phyloP scores from a whole-genome alignment of 2,113 vertebrate genomes.

The Petrocephalus zakoni region DNA sequence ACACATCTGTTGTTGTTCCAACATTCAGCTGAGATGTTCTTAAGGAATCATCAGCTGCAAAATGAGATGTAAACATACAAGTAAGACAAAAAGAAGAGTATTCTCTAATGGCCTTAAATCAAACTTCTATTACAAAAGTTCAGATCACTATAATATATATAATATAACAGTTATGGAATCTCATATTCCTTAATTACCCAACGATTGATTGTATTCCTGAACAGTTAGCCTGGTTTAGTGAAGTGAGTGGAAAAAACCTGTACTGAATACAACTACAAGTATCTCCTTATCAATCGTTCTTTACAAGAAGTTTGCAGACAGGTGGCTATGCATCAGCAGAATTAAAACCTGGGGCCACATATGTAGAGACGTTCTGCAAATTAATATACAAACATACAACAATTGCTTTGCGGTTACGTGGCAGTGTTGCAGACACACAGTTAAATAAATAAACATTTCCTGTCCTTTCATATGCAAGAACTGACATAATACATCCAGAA shows the following conservation, averaged over 20 bases:
- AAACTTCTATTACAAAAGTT: too few species aligned
- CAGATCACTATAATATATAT: too few species aligned
- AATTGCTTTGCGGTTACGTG: neutral
- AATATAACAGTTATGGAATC: too few species aligned
- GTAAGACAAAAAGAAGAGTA: neutral
- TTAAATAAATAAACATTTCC: too few species aligned
- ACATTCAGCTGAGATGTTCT: slow-evolving; percentile 89
- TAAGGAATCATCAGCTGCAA: slow-evolving; percentile 82
- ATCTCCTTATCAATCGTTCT: neutral
- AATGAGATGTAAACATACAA: slow-evolving; percentile 6
- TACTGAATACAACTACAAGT: neutral
- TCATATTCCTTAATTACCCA: neutral
- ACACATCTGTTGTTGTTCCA: slow-evolving; percentile 87
- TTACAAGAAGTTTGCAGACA: neutral
- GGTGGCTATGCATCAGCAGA: neutral
- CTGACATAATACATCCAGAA: too few species aligned
- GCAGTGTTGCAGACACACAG: too few species aligned
- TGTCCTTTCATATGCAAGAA: too few species aligned
- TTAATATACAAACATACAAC: neutral
- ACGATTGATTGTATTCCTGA: neutral
- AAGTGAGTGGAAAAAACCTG: neutral
- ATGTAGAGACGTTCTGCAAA: neutral
- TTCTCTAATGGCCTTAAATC: neutral
- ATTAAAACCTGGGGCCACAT: neutral
- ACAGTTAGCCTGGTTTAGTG: neutral